Base-by-base conservation (phyloP, 2,888 invertebrate species). In the Phragmatobia fuliginosa region DNA sequence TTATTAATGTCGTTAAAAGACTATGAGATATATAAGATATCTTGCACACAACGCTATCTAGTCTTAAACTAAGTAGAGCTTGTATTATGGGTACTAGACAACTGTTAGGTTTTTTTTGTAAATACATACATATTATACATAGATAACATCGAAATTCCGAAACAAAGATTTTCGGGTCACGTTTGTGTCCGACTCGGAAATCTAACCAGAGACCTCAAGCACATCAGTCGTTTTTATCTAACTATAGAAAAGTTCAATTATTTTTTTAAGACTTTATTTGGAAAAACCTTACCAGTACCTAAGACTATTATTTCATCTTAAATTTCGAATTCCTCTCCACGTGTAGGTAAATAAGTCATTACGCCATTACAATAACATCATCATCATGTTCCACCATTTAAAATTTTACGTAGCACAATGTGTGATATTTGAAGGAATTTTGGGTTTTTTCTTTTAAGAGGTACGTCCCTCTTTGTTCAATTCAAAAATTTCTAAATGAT, bases 1-100 rank as follows among this genome's bases (percentile, higher is more conserved):
- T 70, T 66, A 67, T 60, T 63, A 36, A 67, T 63, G 32, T 62
- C 52, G 65, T 70, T 66, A 60, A 60, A 62, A 61, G 49, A 18
- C 21, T 41, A 67, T 63, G 14, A 45, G 32, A 63, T 33, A 63
- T 33, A 32, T 63, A 32, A 63, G 33, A 16, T 49, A 49, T 49
- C 49, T 63, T 25, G n/a, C 63, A n/a, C n/a, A n/a, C n/a, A n/a
- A n/a, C n/a, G n/a, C n/a, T n/a, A n/a, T n/a, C n/a, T n/a, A n/a
- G n/a, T n/a, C n/a, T n/a, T n/a, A n/a, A n/a, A n/a, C n/a, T n/a
- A n/a, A n/a, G n/a, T n/a, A n/a, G n/a, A n/a, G n/a, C n/a, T n/a
- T n/a, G n/a, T n/a, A n/a, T n/a, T n/a, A n/a, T n/a, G n/a, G n/a
- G n/a, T n/a, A n/a, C n/a, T n/a, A n/a, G n/a, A n/a, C n/a, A n/a